These are phyloP conservation scores for Rallus limicola DNA, from an alignment of 2,113 vertebrate species.

Conservation along the genomic window DNA sequence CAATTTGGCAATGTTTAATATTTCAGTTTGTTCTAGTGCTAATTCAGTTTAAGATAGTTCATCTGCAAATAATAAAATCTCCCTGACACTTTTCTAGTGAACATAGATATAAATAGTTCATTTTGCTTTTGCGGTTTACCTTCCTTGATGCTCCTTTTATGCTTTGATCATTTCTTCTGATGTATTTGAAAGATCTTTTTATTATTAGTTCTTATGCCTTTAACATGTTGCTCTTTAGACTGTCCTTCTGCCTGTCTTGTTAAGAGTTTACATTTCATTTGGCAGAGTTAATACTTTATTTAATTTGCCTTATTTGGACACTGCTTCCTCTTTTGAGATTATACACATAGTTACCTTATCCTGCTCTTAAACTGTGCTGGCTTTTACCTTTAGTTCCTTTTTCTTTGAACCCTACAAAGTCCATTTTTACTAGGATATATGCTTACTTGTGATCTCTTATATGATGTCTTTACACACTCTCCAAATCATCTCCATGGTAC, in stretches of 20 bases:
- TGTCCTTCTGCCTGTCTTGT: not conserved
- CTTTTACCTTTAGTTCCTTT: not conserved
- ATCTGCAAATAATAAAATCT: constrained; percentile 62
- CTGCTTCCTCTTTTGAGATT: not conserved
- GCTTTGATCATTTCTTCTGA: constrained; percentile 64
- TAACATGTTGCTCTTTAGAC: not conserved
- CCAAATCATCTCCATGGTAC: not conserved
- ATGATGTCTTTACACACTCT: not conserved
- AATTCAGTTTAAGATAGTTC: constrained; percentile 37
- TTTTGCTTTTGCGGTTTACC: constrained; percentile 33
- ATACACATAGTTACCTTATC: not conserved
- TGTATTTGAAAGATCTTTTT: constrained; percentile 49
- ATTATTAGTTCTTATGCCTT: constrained; percentile 31
- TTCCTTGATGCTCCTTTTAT: constrained; percentile 39
- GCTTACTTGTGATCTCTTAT: not conserved
- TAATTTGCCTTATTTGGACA: not conserved
- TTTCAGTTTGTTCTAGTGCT: not conserved
- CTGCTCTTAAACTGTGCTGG: not conserved
- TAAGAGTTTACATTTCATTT: not conserved
- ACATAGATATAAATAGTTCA: constrained; percentile 46
- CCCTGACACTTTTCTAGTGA: constrained; percentile 30
- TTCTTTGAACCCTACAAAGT: not conserved
- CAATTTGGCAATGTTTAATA: not conserved
- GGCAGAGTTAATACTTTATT: not conserved
- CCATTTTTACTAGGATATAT: not conserved